These are phyloP conservation scores for Drosophila pectinifera DNA, from an alignment of 1,140 invertebrate genomes.

Conservation along the genomic window DNA sequence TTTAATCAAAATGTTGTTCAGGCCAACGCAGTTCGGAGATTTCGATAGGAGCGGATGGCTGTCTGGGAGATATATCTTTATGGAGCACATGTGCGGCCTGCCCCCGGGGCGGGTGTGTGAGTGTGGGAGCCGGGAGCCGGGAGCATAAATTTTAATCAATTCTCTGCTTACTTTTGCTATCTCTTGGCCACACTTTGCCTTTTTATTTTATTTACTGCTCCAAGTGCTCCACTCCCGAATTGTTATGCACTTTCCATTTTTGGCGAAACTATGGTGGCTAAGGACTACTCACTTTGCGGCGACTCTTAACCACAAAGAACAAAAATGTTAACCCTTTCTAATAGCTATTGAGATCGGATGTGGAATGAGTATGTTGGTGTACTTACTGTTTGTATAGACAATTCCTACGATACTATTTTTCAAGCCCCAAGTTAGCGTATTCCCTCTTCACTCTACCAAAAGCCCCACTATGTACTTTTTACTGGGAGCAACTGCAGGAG, in stretches of 20 bases:
- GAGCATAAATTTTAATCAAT: conserved; percentile 81
- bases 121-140: conserved; percentile 6
- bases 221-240: conserved; percentile 46
- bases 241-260: conserved; percentile 58
- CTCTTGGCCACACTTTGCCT: conserved; percentile 64
- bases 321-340: too few species aligned
- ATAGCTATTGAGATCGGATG: neutral
- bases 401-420: neutral
- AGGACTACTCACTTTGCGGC: neutral
- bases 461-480: conserved; percentile 24
- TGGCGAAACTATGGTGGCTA: neutral
- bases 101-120: conserved; percentile 18
- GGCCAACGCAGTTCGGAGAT: conserved; percentile 39
- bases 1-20: conserved; percentile 80
- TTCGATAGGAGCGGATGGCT: conserved; percentile 59
- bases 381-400: too few species aligned
- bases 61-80: conserved; percentile 58
- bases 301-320: neutral
- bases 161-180: conserved; percentile 71
- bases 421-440: conserved; percentile 14
- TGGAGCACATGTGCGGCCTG: conserved; percentile 49
- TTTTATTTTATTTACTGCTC: conserved; percentile 75
- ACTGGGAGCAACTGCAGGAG: conserved; percentile 34
- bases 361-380: too few species aligned
- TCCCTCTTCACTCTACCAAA: neutral